phyloP scores from a whole-genome alignment of 2,113 vertebrate species.

The Pteronura brasiliensis region DNA sequence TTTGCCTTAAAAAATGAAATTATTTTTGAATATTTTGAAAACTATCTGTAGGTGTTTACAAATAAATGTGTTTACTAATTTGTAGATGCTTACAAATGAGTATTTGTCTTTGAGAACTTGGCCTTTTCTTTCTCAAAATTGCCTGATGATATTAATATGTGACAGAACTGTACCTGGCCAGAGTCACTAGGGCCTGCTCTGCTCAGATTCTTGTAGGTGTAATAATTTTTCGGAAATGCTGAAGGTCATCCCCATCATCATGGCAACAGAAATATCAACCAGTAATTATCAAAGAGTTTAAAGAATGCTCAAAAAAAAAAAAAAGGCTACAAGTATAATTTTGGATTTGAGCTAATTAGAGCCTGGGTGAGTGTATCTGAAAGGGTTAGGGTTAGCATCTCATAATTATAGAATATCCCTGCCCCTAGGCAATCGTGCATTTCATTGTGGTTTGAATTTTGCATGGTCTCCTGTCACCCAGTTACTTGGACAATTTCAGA shows the following conservation, averaged over 20 bases:
- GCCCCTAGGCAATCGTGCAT: not conserved
- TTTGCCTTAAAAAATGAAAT: not conserved
- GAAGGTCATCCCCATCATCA: conserved; percentile 51
- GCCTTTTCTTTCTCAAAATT: not conserved
- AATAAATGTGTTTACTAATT: not conserved
- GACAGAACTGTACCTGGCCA: no score
- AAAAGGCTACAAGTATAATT: conserved; percentile 36
- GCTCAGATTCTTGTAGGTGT: not conserved
- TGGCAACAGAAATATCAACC: conserved; percentile 17
- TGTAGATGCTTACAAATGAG: not conserved
- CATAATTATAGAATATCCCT: not conserved
- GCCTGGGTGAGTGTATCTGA: conserved; percentile 26
- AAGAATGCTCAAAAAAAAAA: conserved; percentile 45
- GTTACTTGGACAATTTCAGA: not conserved
- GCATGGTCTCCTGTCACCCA: not conserved
- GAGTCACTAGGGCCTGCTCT: not conserved
- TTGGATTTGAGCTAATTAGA: conserved; percentile 48
- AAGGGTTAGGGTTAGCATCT: not conserved
- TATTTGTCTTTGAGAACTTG: no score
- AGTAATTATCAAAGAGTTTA: conserved; percentile 45
- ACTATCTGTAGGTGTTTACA: not conserved
- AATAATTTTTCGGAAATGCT: not conserved
- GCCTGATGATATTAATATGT: not conserved
- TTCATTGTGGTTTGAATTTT: not conserved
- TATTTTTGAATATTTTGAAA: not conserved